These are phyloP conservation scores for Dioctria linearis DNA, from an alignment of 2,888 invertebrate species.

Conservation along the genomic window DNA sequence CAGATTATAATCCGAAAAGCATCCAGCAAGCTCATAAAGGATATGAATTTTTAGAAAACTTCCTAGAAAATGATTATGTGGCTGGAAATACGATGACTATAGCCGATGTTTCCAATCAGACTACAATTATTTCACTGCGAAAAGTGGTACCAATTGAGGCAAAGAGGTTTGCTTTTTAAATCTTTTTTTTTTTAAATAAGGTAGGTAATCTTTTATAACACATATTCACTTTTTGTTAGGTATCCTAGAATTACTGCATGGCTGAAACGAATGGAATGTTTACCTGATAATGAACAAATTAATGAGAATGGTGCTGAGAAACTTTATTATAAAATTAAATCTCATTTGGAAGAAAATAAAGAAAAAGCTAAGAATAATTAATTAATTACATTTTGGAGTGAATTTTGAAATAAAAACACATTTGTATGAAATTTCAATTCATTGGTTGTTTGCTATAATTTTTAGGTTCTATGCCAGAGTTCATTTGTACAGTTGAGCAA, in stretches of 20 bases:
- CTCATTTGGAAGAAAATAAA: constrained; percentile 63
- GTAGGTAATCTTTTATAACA: constrained; percentile 1
- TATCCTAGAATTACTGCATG: constrained; percentile 64
- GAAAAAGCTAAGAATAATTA: not conserved
- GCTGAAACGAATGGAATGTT: constrained; percentile 65
- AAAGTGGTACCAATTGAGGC: constrained; percentile 67
- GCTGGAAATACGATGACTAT: constrained; percentile 65
- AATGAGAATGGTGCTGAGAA: constrained; percentile 66
- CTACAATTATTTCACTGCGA: constrained; percentile 68
- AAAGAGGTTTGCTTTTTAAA: constrained; percentile 34
- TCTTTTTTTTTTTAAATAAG: constrained; percentile 4
- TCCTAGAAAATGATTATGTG: constrained; percentile 65
- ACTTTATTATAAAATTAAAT: constrained; percentile 63
- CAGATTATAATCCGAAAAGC: constrained; percentile 63
- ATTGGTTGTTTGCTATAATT: too few species aligned
- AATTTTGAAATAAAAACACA: too few species aligned
- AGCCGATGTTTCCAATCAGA: constrained; percentile 73
- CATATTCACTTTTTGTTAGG: constrained; percentile 54
- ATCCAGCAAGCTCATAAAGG: constrained; percentile 65
- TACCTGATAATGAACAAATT: constrained; percentile 66
- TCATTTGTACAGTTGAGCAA: too few species aligned
- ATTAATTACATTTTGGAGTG: too few species aligned
- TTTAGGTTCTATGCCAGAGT: too few species aligned
- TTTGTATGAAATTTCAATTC: too few species aligned
- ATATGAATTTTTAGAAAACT: constrained; percentile 67